phyloP scores from a whole-genome alignment of 1,140 invertebrate species.

The Cataglyphis hispanica region DNA sequence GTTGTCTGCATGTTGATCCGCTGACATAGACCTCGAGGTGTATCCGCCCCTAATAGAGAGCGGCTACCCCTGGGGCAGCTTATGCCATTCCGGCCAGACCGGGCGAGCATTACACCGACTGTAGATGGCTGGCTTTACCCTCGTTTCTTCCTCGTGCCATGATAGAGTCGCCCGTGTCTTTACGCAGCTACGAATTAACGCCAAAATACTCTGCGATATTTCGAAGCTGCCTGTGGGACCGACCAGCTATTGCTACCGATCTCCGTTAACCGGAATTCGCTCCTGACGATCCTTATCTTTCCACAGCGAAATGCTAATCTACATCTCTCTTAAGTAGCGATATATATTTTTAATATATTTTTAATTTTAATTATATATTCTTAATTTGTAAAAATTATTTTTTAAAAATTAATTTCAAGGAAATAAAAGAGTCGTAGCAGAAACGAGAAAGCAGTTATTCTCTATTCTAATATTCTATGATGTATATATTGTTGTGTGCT shows the following conservation, averaged over 20 bases:
- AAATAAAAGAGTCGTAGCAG: not conserved
- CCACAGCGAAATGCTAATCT: conserved; percentile 27
- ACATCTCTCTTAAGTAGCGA: not conserved
- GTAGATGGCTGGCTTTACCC: conserved; percentile 47
- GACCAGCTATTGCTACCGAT: conserved; percentile 32
- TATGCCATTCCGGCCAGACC: conserved; percentile 60
- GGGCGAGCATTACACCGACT: conserved; percentile 52
- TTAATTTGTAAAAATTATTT: no score
- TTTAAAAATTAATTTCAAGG: not conserved
- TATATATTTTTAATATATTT: no score
- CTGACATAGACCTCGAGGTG: conserved; percentile 63
- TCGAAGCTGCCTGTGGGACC: conserved; percentile 51
- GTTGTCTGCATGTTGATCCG: conserved; percentile 64
- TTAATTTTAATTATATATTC: no score
- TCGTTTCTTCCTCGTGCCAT: conserved; percentile 64
- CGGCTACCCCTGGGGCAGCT: conserved; percentile 70
- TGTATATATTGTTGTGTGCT: not conserved
- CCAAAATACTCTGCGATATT: conserved; percentile 69
- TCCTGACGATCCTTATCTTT: conserved; percentile 33
- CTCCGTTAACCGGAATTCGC: conserved; percentile 49
- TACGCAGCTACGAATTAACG: conserved; percentile 70
- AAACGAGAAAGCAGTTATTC: conserved; percentile 26
- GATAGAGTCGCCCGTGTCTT: conserved; percentile 59
- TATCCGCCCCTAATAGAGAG: conserved; percentile 67
- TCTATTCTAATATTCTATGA: not conserved